Conservation (phyloP, 2,888 invertebrate species). For the Callinectes sapidus region DNA sequence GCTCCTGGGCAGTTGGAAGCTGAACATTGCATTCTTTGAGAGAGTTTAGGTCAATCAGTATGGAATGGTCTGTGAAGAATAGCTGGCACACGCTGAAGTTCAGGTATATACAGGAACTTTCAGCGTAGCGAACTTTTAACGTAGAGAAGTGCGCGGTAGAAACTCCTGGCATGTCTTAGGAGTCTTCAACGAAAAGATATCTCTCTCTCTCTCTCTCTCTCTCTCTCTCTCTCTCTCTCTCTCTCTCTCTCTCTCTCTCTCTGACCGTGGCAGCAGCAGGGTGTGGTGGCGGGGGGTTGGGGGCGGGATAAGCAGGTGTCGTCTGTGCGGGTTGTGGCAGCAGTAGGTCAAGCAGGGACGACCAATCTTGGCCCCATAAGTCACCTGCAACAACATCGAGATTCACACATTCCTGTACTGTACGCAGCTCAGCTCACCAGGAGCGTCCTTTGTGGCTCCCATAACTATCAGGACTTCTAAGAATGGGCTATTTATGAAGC, state of each 20-base stretch:
- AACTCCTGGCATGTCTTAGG: too few species aligned
- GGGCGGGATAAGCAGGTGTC: not conserved
- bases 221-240: not conserved
- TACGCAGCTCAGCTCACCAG: too few species aligned
- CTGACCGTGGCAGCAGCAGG: constrained; percentile 79
- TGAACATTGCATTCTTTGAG: not conserved
- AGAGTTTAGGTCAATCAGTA: too few species aligned
- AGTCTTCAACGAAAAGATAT: not conserved
- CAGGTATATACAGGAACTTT: too few species aligned
- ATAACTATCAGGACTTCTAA: too few species aligned
- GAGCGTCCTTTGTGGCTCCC: too few species aligned
- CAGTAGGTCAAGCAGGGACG: constrained; percentile 75
- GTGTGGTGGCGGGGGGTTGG: constrained; percentile 76
- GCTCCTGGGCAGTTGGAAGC: not conserved
- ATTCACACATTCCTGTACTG: not conserved
- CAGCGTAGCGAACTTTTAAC: too few species aligned
- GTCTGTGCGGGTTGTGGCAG: constrained; percentile 57
- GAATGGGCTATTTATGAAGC: too few species aligned
- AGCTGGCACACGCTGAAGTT: too few species aligned
- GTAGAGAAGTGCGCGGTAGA: too few species aligned
- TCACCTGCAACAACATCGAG: constrained; percentile 74
- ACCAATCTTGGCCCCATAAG: constrained; percentile 77
- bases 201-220: not conserved
- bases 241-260: constrained; percentile 65
- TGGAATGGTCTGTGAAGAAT: too few species aligned